A percentile compares a stretch with the other conserved stretches of the same genome.
phyloP scores from a whole-genome alignment of 2,888 invertebrate species.

The Morinoia aosen region DNA sequence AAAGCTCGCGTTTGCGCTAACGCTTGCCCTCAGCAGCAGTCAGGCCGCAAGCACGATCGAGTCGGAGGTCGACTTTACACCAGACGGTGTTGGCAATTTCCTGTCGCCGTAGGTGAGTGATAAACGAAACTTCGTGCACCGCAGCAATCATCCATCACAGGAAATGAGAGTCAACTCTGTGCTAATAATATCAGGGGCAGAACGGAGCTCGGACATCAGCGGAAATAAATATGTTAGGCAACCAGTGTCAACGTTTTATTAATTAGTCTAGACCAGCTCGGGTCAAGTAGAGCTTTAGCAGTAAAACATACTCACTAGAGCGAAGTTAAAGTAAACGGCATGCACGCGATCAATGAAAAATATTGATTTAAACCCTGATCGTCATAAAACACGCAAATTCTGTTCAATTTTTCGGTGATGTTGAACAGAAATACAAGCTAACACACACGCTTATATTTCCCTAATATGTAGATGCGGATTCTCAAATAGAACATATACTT shows the following conservation, averaged over 20 bases:
- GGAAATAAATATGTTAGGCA: not conserved
- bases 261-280: not conserved
- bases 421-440: too few species aligned
- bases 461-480: not conserved
- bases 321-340: not conserved
- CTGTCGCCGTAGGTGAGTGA: not conserved
- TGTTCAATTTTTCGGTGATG: too few species aligned
- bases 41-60: too few species aligned
- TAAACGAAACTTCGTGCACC: not conserved
- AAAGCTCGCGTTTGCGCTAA: not conserved
- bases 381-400: too few species aligned
- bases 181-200: not conserved
- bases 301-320: not conserved
- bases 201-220: not conserved
- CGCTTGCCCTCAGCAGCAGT: not conserved
- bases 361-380: not conserved
- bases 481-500: not conserved
- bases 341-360: not conserved
- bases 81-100: not conserved
- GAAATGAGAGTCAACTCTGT: not conserved
- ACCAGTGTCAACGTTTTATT: not conserved
- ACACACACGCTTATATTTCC: too few species aligned
- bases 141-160: not conserved
- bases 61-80: too few species aligned
- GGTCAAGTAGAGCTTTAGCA: not conserved